Conservation (phyloP, 2,888 invertebrate genomes). For the Bembecia ichneumoniformis region DNA sequence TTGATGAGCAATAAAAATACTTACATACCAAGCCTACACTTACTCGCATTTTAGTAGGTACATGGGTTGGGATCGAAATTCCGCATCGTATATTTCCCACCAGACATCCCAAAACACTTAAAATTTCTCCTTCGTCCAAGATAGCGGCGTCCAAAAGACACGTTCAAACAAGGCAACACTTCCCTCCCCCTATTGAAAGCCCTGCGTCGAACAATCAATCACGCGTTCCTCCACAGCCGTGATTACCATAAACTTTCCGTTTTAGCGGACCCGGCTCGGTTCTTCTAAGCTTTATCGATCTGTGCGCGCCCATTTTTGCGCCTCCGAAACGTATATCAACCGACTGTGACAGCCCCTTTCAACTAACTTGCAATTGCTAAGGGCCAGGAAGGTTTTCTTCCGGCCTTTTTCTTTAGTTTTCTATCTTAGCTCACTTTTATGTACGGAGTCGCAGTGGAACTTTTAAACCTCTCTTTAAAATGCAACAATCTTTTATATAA, state of each 20-base stretch:
- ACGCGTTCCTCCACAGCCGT: constrained; percentile 52
- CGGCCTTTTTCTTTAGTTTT: not conserved
- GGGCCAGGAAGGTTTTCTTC: constrained; percentile 19
- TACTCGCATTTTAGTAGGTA: too few species aligned
- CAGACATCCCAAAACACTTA: not conserved
- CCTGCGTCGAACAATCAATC: constrained; percentile 61
- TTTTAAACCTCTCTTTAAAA: not conserved
- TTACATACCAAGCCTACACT: too few species aligned
- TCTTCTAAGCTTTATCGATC: constrained; percentile 66
- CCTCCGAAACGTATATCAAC: constrained; percentile 48
- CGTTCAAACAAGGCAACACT: constrained; percentile 19
- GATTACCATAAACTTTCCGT: constrained; percentile 71
- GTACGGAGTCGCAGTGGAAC: not conserved
- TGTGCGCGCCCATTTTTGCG: constrained; percentile 51
- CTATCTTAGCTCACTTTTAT: not conserved
- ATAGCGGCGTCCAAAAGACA: constrained; percentile 19
- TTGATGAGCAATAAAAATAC: too few species aligned
- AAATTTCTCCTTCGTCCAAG: not conserved
- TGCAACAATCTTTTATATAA: too few species aligned
- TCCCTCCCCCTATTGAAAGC: constrained; percentile 24
- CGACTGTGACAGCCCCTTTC: constrained; percentile 49
- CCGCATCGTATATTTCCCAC: not conserved
- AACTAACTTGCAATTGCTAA: constrained; percentile 61
- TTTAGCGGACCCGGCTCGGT: constrained; percentile 58
- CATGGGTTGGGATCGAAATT: not conserved